Evolutionary conservation across 2,888 invertebrate species (phyloP).

Genomic region (Coelopa pilipes): DNA sequence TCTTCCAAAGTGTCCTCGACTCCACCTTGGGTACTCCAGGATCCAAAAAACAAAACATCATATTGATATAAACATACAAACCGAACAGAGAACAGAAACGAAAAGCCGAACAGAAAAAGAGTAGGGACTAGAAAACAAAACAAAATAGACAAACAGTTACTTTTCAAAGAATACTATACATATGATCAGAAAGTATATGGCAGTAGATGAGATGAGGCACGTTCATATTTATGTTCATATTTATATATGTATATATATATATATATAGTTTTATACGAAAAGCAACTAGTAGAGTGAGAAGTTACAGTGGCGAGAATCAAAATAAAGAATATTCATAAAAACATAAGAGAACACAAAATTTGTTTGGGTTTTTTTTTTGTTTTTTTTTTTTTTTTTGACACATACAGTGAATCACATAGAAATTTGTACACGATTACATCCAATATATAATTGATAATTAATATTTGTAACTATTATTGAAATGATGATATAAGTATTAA

Average conservation of each 20-base stretch:
- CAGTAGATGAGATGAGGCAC: constrained; percentile 1
- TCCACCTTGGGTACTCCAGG: background rate
- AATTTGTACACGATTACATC: constrained; percentile 63
- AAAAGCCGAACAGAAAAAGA: background rate
- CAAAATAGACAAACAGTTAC: background rate
- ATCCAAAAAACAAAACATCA: background rate
- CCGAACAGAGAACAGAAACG: constrained; percentile 4
- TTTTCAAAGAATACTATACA: constrained; percentile 4
- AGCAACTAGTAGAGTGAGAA: constrained; percentile 31
- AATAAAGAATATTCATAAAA: constrained; percentile 7
- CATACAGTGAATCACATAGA: constrained; percentile 66
- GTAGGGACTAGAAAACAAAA: constrained; percentile 7
- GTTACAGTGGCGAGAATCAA: constrained; percentile 22
- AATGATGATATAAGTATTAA: constrained; percentile 9
- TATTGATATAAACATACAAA: background rate
- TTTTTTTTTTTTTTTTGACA: constrained; percentile 44
- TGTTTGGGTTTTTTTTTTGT: constrained; percentile 1
- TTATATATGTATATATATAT: constrained; percentile 19
- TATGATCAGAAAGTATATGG: background rate
- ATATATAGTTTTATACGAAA: constrained; percentile 13
- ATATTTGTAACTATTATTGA: constrained; percentile 16
- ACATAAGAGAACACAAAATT: constrained; percentile 36
- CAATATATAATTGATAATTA: constrained; percentile 52
- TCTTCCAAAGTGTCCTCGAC: background rate
- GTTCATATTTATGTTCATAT: too few species aligned